Percentiles rank a stretch among this genome's conserved stretches.
Evolutionary conservation across 2,797 vertebrate genomes (phyloP).

Genomic region (Lagodon rhomboides): DNA sequence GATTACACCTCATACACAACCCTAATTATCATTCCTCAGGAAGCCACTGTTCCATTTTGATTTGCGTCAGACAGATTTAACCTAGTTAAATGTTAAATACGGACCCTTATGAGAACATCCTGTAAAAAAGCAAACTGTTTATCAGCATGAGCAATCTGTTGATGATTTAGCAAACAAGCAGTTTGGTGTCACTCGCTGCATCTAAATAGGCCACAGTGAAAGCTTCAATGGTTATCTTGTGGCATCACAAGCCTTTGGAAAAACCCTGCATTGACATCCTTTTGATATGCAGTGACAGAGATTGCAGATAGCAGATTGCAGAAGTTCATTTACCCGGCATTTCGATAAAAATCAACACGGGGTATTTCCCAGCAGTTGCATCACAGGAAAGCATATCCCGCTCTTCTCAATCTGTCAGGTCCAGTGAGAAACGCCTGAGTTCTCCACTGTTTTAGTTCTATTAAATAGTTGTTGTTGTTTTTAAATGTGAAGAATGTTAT

Average conservation of each 20-base stretch:
- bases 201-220: constrained; percentile 28
- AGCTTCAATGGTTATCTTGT: constrained; percentile 14
- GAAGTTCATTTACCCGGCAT: neutral
- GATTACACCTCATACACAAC: neutral
- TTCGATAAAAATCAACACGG: neutral
- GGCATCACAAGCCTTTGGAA: constrained; percentile 1
- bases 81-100: constrained; percentile 20
- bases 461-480: neutral
- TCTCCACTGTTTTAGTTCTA: neutral
- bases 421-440: neutral
- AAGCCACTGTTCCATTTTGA: neutral
- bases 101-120: neutral
- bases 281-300: neutral
- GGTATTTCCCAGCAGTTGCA: constrained; percentile 47
- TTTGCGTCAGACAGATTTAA: constrained; percentile 12
- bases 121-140: neutral
- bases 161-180: constrained; percentile 13
- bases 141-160: constrained; percentile 17
- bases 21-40: neutral
- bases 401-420: neutral
- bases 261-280: constrained; percentile 25
- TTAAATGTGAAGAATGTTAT: neutral
- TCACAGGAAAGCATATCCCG: neutral
- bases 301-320: constrained; percentile 14
- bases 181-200: accelerated